Conservation (phyloP, 2,888 invertebrate genomes). For the Tetheella fluctuosa region DNA sequence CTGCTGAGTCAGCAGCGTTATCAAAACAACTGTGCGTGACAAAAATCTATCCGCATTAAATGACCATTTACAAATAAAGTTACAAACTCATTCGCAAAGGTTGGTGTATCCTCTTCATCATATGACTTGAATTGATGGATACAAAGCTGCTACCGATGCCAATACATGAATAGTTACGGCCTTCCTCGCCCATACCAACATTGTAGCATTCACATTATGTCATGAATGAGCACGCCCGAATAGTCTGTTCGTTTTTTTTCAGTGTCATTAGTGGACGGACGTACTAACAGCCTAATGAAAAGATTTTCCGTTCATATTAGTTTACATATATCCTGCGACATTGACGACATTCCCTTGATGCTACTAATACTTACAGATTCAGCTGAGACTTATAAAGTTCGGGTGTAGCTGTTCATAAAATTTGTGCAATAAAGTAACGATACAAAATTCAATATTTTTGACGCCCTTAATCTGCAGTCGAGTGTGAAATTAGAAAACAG, state of each 20-base stretch:
- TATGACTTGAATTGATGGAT: constrained; percentile 44
- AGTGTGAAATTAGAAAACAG: constrained; percentile 61
- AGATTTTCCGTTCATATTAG: constrained; percentile 37
- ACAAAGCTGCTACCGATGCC: constrained; percentile 57
- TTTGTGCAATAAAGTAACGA: constrained; percentile 31
- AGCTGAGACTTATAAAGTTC: background rate
- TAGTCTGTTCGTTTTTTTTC: constrained; percentile 62
- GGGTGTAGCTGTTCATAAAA: constrained; percentile 26
- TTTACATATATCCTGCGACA: constrained; percentile 24
- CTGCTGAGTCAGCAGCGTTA: background rate
- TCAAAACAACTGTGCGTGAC: background rate
- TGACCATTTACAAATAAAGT: background rate
- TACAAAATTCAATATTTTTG: constrained; percentile 40
- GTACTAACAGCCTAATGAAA: constrained; percentile 38
- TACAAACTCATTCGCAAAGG: constrained; percentile 16
- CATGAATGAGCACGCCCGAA: constrained; percentile 66
- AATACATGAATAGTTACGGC: constrained; percentile 69
- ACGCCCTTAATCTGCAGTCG: constrained; percentile 44
- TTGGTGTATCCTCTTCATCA: constrained; percentile 32
- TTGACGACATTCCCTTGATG: constrained; percentile 13
- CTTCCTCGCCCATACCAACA: constrained; percentile 75
- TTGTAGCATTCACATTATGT: constrained; percentile 63
- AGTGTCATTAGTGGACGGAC: constrained; percentile 52
- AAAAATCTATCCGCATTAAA: background rate
- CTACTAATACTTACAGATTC: background rate